Base-by-base conservation (phyloP, 2,113 vertebrate genomes). In the Pionites leucogaster region DNA sequence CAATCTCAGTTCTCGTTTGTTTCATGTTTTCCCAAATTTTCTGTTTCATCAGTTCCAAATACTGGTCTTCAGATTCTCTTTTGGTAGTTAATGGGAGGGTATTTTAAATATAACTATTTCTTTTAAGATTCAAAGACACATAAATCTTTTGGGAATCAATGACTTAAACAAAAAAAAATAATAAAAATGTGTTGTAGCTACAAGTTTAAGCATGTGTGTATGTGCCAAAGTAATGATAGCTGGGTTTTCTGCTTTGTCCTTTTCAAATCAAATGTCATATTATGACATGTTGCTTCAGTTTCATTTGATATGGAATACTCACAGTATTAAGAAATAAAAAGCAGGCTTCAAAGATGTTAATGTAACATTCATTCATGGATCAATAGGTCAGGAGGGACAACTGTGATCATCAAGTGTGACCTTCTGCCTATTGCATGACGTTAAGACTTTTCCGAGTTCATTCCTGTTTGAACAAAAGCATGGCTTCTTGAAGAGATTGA, bases 381-480 rank as follows among this genome's bases (percentile, higher is more conserved):
- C 77, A 96, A 63, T 83, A 95, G 78, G 72, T 92, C 90, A 86
- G 53, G 52, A 67, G 60, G 79, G 60, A 94, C 55, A 67, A 20
- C 62, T 81, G 75, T 92, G 90, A 93, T 93, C 80, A 95, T 89
- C 49, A 59, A 59, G 76, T 90, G 88, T 92, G 88, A 90, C 76
- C 88, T 93, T 88, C 88, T 92, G 85, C 60, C 64, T 84, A 12
- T 86, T 2, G 0, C 28, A 2, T 93, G 76, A 35, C 60, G 67
- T 88, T 82, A 94, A 76, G 82, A 77, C 69, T 93, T 77, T 72
- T 69, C 79, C 9, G 18, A 86, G 24, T 81, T 88, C 60, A 42
- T 86, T 94, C 42, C 47, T 14, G 1, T 88, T 96, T 93, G 67
- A 92, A 83, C 46, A 81, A 67, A 88, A 83, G 35, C 31, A 12